Conservation (phyloP, 2,797 vertebrate species). For the Atherinosoma microstoma region DNA sequence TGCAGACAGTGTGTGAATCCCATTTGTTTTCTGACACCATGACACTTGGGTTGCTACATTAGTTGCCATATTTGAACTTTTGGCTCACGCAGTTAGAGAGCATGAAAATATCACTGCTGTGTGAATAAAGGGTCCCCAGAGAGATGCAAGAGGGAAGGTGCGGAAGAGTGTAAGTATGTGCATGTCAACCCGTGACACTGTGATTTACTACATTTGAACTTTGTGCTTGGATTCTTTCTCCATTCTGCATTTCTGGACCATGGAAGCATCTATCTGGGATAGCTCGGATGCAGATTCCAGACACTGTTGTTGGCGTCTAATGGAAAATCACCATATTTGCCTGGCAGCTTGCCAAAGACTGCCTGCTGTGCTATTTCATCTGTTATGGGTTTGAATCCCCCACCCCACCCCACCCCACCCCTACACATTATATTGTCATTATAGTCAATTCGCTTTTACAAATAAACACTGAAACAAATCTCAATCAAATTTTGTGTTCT, state of each 20-base stretch:
- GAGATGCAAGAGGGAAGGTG: conserved; percentile 47
- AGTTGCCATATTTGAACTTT: conserved; percentile 21
- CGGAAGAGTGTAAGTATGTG: conserved; percentile 32
- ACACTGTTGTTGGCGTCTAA: conserved; percentile 73
- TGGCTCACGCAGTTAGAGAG: conserved; percentile 37
- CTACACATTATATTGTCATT: neutral
- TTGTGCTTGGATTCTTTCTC: conserved; percentile 52
- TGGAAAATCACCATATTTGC: conserved; percentile 83
- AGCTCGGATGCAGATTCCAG: conserved; percentile 71
- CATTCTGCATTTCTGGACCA: conserved; percentile 57
- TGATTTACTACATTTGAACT: conserved; percentile 69
- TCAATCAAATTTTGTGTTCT: neutral
- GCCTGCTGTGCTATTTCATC: conserved; percentile 45
- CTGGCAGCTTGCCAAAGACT: conserved; percentile 65
- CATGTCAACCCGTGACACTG: conserved; percentile 54
- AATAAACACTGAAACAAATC: neutral
- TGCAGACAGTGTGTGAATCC: conserved; percentile 40
- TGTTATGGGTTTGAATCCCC: neutral
- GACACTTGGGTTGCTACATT: conserved; percentile 50
- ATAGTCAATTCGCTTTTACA: neutral
- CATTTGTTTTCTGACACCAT: conserved; percentile 51
- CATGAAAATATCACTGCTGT: conserved; percentile 51
- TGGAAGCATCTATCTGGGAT: conserved; percentile 65
- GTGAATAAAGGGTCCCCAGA: conserved; percentile 62
- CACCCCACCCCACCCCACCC: no score